Evolutionary conservation across 2,113 vertebrate genomes (phyloP).

Genomic region (Tinamus guttatus): DNA sequence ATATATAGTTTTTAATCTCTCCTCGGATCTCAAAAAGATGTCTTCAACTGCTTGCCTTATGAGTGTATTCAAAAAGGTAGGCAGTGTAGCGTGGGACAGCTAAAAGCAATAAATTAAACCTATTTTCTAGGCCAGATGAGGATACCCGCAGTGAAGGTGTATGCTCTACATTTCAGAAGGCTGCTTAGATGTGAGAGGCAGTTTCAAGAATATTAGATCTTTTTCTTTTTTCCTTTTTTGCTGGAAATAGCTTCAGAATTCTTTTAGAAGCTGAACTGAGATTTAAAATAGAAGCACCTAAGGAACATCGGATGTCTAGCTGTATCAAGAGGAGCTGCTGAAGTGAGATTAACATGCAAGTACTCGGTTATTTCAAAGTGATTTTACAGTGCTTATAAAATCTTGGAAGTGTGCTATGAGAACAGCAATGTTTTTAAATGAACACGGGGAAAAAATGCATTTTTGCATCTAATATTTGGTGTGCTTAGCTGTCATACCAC

Average conservation of each 20-base stretch:
- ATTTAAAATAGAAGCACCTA: slow-evolving; percentile 9
- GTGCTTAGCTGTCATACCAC: background rate
- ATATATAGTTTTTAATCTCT: background rate
- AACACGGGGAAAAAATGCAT: fast-evolving
- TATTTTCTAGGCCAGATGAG: fast-evolving
- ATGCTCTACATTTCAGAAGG: background rate
- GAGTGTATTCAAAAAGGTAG: background rate
- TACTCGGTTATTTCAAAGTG: background rate
- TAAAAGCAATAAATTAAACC: background rate
- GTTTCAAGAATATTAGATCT: background rate
- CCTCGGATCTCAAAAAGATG: background rate
- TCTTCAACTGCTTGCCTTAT: background rate
- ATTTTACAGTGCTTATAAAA: background rate
- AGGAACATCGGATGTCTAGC: background rate
- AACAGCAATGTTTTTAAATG: background rate
- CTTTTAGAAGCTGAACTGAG: background rate
- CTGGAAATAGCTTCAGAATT: background rate
- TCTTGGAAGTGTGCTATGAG: background rate
- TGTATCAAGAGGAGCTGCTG: background rate
- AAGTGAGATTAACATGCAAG: background rate
- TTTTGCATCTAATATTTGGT: background rate
- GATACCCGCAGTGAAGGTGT: fast-evolving
- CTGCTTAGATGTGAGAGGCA: background rate
- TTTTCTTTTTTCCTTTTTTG: background rate
- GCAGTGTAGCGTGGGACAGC: background rate